Evolutionary conservation across 2,113 vertebrate genomes (phyloP).

Genomic region (Rhinoptilus africanus): DNA sequence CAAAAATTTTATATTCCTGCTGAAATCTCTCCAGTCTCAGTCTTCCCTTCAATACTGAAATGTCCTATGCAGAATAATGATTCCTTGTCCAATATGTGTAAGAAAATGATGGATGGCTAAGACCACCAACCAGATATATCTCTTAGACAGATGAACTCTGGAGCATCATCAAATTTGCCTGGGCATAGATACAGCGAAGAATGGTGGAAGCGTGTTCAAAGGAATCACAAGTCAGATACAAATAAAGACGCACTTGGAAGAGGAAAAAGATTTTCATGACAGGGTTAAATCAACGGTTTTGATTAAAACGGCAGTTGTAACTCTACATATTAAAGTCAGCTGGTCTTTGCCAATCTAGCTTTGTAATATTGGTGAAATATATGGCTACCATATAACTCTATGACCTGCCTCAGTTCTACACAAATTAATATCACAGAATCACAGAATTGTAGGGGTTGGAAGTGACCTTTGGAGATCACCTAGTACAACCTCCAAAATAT

Average conservation of each 20-base stretch:
- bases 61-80: not conserved
- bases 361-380: not conserved
- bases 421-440: not conserved
- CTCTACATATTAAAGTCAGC: not conserved
- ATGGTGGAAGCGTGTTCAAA: not conserved
- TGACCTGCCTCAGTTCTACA: not conserved
- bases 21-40: not conserved
- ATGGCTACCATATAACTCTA: not conserved
- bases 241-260: not conserved
- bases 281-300: not conserved
- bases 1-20: not conserved
- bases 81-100: not conserved
- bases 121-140: not conserved
- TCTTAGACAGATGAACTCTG: not conserved
- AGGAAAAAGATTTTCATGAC: not conserved
- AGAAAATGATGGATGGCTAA: not conserved
- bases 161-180: not conserved
- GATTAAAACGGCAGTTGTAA: not conserved
- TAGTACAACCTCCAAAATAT: too few relatives aligned
- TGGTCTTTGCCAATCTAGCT: not conserved
- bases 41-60: not conserved
- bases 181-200: not conserved
- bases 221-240: not conserved
- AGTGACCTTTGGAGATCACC: too few relatives aligned
- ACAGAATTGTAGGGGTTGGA: too few relatives aligned